Evolutionary conservation across 2,113 vertebrate species (phyloP), one percentile per base, ranked within the genome.

Genomic region (Caranx ignobilis): DNA sequence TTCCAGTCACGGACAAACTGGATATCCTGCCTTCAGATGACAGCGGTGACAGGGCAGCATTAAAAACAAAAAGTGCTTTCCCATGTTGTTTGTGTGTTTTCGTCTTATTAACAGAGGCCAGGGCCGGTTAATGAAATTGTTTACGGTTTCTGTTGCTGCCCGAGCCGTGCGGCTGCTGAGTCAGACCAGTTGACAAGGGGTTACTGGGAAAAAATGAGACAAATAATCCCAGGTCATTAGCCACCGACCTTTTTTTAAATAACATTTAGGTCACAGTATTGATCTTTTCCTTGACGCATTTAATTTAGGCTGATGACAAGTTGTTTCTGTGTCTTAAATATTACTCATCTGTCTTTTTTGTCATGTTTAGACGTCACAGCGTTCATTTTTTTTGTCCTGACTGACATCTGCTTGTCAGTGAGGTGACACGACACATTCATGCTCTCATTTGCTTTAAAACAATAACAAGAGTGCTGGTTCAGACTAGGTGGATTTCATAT

Each of bases 121-220:
- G 56, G 80, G 82, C 34, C n/a, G 5, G 64, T 82, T 94, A 95
- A 95, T 95, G 93, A 94, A 93, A 92, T 84, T 95, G 95, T 95
- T 95, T 93, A 94, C 90, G 68, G 57, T 71, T 75, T 83, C 77
- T 89, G 88, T 89, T 86, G 88, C 57, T 56, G 21, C 71, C 73
- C 2, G 61, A 76, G 70, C 81, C 63, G 6, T 48, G 77, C 80
- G 83, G 84, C 65, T 71, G 79, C 75, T 87, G 87, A 85, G 64
- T 91, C 89, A 85, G 79, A 87, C 71, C 48, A 55, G 61, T 34
- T 50, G 66, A 75, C 71, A 41, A 45, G 68, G 63, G 4, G 37
- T 26, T 77, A 80, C 72, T 69, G 5, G 62, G 85, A 68, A 62
- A 59, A 61, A 79, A 88, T 0, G 5, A 81, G 64, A 85, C 21